phyloP scores from a whole-genome alignment of 1,140 invertebrate species.

The Drosophila nasuta region DNA sequence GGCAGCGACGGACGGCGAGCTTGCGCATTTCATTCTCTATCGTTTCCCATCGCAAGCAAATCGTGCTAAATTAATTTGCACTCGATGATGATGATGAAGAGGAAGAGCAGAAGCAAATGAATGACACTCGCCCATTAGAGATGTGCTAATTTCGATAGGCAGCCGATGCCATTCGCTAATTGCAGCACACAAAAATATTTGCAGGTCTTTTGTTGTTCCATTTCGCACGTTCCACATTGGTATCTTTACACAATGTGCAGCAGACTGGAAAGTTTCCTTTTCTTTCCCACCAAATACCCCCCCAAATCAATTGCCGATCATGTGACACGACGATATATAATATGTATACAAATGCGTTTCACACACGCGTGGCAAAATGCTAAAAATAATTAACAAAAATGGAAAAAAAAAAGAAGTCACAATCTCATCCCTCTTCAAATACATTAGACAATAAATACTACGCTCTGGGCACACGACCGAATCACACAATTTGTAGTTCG shows the following conservation, averaged over 20 bases:
- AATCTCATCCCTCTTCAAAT: background rate
- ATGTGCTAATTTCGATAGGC: slow-evolving; percentile 70
- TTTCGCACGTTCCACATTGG: slow-evolving; percentile 37
- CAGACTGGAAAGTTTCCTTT: slow-evolving; percentile 74
- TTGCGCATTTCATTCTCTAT: background rate
- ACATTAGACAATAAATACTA: slow-evolving; percentile 1
- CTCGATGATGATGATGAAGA: slow-evolving; percentile 5
- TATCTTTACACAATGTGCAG: slow-evolving; percentile 43
- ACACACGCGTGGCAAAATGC: slow-evolving; percentile 49
- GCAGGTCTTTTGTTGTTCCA: slow-evolving; percentile 38
- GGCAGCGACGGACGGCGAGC: background rate
- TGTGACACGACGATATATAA: slow-evolving; percentile 42
- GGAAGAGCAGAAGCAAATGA: background rate
- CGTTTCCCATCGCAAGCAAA: background rate
- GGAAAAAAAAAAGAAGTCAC: background rate
- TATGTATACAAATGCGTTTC: slow-evolving; percentile 21
- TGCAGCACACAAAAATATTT: slow-evolving; percentile 41
- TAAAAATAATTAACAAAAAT: slow-evolving; percentile 24
- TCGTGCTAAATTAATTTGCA: slow-evolving; percentile 70
- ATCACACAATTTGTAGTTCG: slow-evolving; percentile 39
- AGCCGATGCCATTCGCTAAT: slow-evolving; percentile 51
- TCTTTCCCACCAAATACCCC: slow-evolving; percentile 16
- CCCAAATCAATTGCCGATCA: slow-evolving; percentile 40
- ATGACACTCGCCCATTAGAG: slow-evolving; percentile 47
- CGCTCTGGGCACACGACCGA: slow-evolving; percentile 5